These are phyloP conservation scores for Cepphus grylle DNA, from an alignment of 2,113 vertebrate species.

Conservation along the genomic window DNA sequence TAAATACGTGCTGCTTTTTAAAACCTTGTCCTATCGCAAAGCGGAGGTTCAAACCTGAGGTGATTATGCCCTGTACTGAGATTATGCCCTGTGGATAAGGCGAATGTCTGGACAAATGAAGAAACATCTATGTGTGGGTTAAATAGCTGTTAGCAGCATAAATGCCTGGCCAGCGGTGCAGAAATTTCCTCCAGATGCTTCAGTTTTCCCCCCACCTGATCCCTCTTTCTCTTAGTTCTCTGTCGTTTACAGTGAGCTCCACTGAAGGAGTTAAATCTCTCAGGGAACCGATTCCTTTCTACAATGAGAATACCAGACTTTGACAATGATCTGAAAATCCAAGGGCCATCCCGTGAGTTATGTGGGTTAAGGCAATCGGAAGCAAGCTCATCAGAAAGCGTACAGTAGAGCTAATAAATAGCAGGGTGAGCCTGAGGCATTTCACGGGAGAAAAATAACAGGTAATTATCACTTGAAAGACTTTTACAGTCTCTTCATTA, in stretches of 20 bases:
- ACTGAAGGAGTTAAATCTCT: background rate
- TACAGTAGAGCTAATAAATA: background rate
- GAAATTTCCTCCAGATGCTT: conserved; percentile 53
- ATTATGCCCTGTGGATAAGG: background rate
- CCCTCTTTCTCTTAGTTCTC: background rate
- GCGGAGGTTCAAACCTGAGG: background rate
- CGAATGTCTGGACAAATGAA: background rate
- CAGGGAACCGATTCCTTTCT: background rate
- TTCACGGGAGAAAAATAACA: background rate
- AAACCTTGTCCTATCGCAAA: background rate
- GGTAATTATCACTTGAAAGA: conserved; percentile 31
- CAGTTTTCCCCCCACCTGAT: conserved; percentile 2
- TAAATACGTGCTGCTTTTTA: background rate
- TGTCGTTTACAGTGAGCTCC: background rate
- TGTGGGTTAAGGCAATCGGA: background rate
- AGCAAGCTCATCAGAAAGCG: background rate
- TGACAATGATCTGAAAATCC: background rate
- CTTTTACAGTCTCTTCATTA: conserved; percentile 18
- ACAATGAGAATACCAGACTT: background rate
- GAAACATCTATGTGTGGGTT: background rate
- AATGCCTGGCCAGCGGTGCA: conserved; percentile 27
- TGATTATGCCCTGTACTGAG: background rate
- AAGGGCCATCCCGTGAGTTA: background rate
- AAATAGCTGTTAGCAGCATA: conserved; percentile 21
- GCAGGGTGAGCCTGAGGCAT: background rate